A percentile compares a stretch with the other conserved stretches of the same genome.
Conservation (phyloP, 1,140 invertebrate genomes). For the Cotesia chilonis region DNA sequence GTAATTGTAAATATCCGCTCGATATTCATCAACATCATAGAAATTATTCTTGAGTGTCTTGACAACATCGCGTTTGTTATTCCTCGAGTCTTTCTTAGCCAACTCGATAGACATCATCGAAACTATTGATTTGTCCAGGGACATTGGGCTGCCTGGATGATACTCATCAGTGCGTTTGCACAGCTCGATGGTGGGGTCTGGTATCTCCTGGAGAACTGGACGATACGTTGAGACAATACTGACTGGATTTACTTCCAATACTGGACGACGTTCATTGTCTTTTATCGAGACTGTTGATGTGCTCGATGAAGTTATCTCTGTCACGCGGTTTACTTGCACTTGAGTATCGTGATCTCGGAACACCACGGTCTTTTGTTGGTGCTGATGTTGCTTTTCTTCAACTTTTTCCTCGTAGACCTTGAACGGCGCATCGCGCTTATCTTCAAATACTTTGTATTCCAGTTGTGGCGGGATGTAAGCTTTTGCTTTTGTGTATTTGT, state of each 20-base stretch:
- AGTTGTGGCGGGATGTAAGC: conserved; percentile 41
- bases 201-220: conserved; percentile 47
- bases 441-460: conserved; percentile 65
- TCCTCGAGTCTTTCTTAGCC: conserved; percentile 46
- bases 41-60: conserved; percentile 64
- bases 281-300: conserved; percentile 44
- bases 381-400: conserved; percentile 42
- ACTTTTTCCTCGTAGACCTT: conserved; percentile 64
- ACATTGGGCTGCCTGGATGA: conserved; percentile 59
- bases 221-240: conserved; percentile 39
- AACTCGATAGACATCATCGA: conserved; percentile 45
- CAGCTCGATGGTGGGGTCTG: conserved; percentile 23
- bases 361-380: conserved; percentile 68
- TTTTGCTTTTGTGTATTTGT: conserved; percentile 60
- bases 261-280: conserved; percentile 54
- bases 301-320: conserved; percentile 37
- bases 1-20: conserved; percentile 84
- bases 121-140: conserved; percentile 59
- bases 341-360: conserved; percentile 69
- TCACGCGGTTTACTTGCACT: conserved; percentile 62
- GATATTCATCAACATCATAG: conserved; percentile 79
- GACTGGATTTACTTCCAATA: conserved; percentile 52
- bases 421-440: conserved; percentile 63
- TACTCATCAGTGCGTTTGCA: conserved; percentile 32
- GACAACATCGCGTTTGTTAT: conserved; percentile 47